Percentiles rank a stretch among this genome's conserved stretches.
These are phyloP conservation scores for Oryzias woworae DNA, from an alignment of 2,113 vertebrate genomes.

Conservation along the genomic window DNA sequence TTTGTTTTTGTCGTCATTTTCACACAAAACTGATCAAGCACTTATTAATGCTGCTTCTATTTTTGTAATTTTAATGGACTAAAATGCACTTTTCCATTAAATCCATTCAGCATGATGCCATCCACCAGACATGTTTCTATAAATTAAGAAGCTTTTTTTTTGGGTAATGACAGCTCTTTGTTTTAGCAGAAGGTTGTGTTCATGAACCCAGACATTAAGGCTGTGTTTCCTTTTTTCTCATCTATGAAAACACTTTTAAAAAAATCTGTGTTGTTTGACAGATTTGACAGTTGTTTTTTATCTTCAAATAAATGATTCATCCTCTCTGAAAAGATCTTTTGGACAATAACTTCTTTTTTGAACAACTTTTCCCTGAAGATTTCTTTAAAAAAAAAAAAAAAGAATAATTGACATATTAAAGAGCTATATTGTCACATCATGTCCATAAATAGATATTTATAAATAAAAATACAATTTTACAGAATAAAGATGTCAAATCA, in stretches of 20 bases:
- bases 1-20: slow-evolving; percentile 19
- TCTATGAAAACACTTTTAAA: slow-evolving; percentile 47
- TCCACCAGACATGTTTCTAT: slow-evolving; percentile 43
- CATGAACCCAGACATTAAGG: slow-evolving; percentile 48
- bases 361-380: slow-evolving; percentile 19
- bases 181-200: slow-evolving; percentile 41
- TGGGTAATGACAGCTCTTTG: slow-evolving; percentile 34
- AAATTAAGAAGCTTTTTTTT: slow-evolving; percentile 53
- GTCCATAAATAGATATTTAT: slow-evolving; percentile 59
- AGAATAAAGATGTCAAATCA: slow-evolving; percentile 30
- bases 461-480: slow-evolving; percentile 32
- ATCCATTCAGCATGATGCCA: slow-evolving; percentile 28
- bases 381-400: slow-evolving; percentile 30
- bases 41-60: slow-evolving; percentile 56
- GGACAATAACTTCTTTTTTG: slow-evolving; percentile 39
- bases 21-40: slow-evolving; percentile 46
- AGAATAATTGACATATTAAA: slow-evolving; percentile 35
- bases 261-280: slow-evolving; percentile 56
- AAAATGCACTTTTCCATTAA: slow-evolving; percentile 60
- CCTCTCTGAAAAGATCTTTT: slow-evolving; percentile 49
- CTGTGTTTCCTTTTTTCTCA: slow-evolving; percentile 51
- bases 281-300: slow-evolving; percentile 48
- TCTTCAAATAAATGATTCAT: slow-evolving; percentile 69
- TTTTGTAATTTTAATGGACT: slow-evolving; percentile 45
- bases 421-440: slow-evolving; percentile 27